phyloP scores from a whole-genome alignment of 1,140 invertebrate genomes.

The Ceratosolen fusciceps region DNA sequence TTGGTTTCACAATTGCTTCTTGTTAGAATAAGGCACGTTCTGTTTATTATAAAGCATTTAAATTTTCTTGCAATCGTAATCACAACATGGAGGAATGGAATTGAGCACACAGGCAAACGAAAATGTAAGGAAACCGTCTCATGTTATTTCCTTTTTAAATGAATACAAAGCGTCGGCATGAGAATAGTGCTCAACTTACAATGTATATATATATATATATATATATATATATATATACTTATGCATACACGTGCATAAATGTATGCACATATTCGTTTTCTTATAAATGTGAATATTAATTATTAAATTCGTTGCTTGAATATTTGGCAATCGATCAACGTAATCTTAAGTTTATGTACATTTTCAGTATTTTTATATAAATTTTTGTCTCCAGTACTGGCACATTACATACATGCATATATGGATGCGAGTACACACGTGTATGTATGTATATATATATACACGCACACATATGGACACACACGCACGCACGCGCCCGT shows the following conservation, averaged over 20 bases:
- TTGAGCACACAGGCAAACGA: conserved; percentile 36
- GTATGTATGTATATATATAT: no score
- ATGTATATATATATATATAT: no score
- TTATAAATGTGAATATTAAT: conserved; percentile 38
- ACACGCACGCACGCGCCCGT: no score
- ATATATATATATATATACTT: no score
- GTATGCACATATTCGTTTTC: no score
- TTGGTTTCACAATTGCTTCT: conserved; percentile 49
- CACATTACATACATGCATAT: conserved; percentile 26
- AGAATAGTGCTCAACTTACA: conserved; percentile 33
- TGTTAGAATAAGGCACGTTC: conserved; percentile 50
- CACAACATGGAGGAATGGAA: conserved; percentile 44
- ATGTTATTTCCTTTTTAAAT: conserved; percentile 23
- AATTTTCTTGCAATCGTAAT: conserved; percentile 41
- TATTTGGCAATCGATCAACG: conserved; percentile 44
- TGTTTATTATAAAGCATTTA: conserved; percentile 43
- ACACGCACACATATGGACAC: no score
- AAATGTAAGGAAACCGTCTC: conserved; percentile 32
- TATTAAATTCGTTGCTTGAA: conserved; percentile 47
- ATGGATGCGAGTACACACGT: no score
- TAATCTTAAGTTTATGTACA: conserved; percentile 46
- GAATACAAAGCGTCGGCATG: conserved; percentile 22
- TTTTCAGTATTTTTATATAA: conserved; percentile 21
- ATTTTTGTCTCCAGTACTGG: conserved; percentile 31
- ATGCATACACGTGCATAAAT: no score